phyloP scores from a whole-genome alignment of 2,113 vertebrate species.

The Gavia stellata region DNA sequence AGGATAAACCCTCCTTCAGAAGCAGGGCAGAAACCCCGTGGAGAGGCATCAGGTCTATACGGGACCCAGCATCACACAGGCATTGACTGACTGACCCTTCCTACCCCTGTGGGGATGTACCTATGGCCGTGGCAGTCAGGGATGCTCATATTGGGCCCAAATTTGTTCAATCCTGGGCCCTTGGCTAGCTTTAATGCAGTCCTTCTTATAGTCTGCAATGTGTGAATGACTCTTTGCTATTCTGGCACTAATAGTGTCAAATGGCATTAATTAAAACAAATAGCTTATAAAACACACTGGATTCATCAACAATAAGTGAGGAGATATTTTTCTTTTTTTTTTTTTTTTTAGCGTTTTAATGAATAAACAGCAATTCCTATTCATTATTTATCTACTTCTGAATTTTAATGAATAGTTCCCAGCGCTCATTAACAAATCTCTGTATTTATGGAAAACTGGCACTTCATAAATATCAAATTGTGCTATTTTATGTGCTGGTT shows the following conservation, averaged over 20 bases:
- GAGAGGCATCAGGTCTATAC: background rate
- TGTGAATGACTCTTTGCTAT: background rate
- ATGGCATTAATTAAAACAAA: conserved; percentile 66
- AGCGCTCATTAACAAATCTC: conserved; percentile 73
- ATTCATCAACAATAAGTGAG: conserved; percentile 55
- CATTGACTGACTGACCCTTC: background rate
- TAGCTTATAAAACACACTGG: conserved; percentile 21
- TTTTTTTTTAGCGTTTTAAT: conserved; percentile 49
- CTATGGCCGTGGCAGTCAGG: background rate
- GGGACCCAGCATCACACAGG: fast-evolving
- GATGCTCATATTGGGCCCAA: background rate
- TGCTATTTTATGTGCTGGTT: conserved; percentile 69
- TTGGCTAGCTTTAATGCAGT: background rate
- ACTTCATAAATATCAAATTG: conserved; percentile 75
- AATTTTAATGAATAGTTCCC: conserved; percentile 75
- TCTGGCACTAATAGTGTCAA: conserved; percentile 35
- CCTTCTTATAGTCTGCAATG: background rate
- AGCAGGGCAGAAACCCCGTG: background rate
- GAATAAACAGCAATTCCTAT: conserved; percentile 69
- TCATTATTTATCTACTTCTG: conserved; percentile 71
- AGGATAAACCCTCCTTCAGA: background rate
- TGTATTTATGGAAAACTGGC: conserved; percentile 74
- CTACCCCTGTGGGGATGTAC: background rate
- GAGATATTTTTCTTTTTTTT: background rate
- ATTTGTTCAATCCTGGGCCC: background rate